These are phyloP conservation scores for Drosophila auraria DNA, from an alignment of 1,140 invertebrate genomes.

Conservation along the genomic window DNA sequence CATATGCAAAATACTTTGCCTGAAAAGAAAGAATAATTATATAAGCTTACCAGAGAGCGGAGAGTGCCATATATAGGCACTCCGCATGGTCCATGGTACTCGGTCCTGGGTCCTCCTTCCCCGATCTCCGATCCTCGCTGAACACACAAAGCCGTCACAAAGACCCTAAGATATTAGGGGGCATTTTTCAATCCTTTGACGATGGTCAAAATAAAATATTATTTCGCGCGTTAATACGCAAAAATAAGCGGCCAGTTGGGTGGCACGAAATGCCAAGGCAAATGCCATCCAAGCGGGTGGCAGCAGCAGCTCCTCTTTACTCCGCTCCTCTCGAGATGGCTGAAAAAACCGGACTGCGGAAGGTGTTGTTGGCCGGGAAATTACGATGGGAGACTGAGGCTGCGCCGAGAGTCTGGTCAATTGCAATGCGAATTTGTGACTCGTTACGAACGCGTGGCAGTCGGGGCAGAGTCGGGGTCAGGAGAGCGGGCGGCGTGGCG, in stretches of 20 bases:
- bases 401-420: conserved; percentile 54
- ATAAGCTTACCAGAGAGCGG: conserved; percentile 14
- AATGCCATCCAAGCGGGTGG: conserved; percentile 63
- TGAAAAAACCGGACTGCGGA: conserved; percentile 42
- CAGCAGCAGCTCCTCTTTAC: conserved; percentile 13
- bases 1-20: not conserved
- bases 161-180: conserved; percentile 82
- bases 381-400: conserved; percentile 64
- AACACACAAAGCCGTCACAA: conserved; percentile 72
- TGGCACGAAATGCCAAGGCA: conserved; percentile 58
- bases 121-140: conserved; percentile 6
- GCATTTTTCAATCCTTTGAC: conserved; percentile 83
- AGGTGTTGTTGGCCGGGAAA: conserved; percentile 80
- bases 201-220: conserved; percentile 83
- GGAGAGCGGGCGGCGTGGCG: conserved; percentile 38
- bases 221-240: conserved; percentile 83
- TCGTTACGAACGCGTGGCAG: conserved; percentile 76
- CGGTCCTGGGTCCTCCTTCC: not conserved
- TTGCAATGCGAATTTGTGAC: conserved; percentile 78
- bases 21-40: conserved; percentile 52
- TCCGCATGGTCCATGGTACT: conserved; percentile 7
- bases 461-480: conserved; percentile 32
- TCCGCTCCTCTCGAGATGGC: not conserved
- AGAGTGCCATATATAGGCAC: conserved; percentile 16
- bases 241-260: conserved; percentile 77